These are phyloP conservation scores for Atta texana DNA, from an alignment of 1,140 invertebrate species.

Conservation along the genomic window DNA sequence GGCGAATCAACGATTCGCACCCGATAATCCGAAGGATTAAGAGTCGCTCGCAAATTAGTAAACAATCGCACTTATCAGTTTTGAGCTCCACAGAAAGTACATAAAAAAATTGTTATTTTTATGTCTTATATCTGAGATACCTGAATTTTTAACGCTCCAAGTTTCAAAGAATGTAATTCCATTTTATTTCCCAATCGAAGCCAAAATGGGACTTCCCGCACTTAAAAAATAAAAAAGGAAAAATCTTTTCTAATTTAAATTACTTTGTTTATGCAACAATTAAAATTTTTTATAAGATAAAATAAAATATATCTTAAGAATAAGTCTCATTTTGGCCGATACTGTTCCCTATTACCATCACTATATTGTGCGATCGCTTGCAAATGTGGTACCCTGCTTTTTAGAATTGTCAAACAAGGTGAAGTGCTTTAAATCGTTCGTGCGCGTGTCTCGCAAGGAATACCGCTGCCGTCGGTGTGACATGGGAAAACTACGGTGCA, in stretches of 20 bases:
- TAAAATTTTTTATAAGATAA: neutral
- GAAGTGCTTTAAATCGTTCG: constrained; percentile 52
- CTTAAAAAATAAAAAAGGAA: neutral
- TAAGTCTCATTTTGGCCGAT: neutral
- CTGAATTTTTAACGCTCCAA: neutral
- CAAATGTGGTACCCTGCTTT: constrained; percentile 64
- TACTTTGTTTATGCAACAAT: neutral
- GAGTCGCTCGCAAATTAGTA: constrained; percentile 9
- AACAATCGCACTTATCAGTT: constrained; percentile 5
- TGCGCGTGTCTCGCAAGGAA: constrained; percentile 54
- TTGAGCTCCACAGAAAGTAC: constrained; percentile 2
- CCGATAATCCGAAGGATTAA: constrained; percentile 1
- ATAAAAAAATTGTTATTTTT: neutral
- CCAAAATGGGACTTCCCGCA: neutral
- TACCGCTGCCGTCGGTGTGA: constrained; percentile 34
- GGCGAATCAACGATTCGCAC: neutral
- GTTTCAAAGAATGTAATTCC: neutral
- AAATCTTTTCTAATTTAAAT: neutral
- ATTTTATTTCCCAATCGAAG: neutral
- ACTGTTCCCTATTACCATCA: neutral
- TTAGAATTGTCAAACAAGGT: constrained; percentile 55
- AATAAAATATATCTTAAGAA: neutral
- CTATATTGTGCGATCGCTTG: neutral
- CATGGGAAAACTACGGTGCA: constrained; percentile 62
- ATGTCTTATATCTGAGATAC: neutral